Base-by-base conservation (phyloP, 2,113 vertebrate genomes). In the Archilochus colubris region DNA sequence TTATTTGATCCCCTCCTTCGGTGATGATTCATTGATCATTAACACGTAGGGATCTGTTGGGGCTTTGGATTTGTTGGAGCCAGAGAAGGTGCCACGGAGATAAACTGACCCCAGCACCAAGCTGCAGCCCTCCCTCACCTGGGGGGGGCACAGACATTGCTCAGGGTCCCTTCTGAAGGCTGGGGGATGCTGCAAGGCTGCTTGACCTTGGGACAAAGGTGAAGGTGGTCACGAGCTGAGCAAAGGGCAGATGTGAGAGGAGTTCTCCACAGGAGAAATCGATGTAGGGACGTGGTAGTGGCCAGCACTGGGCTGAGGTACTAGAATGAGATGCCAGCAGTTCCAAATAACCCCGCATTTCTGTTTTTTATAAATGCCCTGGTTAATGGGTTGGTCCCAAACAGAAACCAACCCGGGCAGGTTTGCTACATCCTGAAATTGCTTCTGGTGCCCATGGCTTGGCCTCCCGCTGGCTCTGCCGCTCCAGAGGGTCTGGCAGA, bases 261-360 rank as follows among this genome's bases (percentile, higher is more conserved):
- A 78, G 89, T 93, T 94, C 94, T 92, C 89, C 25, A 77, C 70
- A 89, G 69, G 93, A 91, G 93, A 89, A 89, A 91, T 88, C 66
- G 87, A 82, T 22, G 59, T 4, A 72, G 91, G 92, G 92, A 36
- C 18, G 11, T n/a, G 16, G 59, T 77, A 58, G 74, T 40, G 85
- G 94, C 92, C 94, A 80, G 90, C 66, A 30, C 89, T 75, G 23
- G 22, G 12, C 22, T 24, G 50, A 50, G 50, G 23, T 12, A 61
- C 21, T 10, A 50, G 19, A 46, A 46, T 18, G 46, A 46, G 46
- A 46, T 11, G 8, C 64, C 80, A 72, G 79, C 54, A 95, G 86
- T 77, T 92, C 53, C 66, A 95, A 54, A 22, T 18, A 76, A 89
- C 16, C 23, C 62, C 19, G 64, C 58, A 36, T 48, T 5, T 7